Evolutionary conservation across 2,888 invertebrate genomes (phyloP).

Genomic region (Rotaria socialis): DNA sequence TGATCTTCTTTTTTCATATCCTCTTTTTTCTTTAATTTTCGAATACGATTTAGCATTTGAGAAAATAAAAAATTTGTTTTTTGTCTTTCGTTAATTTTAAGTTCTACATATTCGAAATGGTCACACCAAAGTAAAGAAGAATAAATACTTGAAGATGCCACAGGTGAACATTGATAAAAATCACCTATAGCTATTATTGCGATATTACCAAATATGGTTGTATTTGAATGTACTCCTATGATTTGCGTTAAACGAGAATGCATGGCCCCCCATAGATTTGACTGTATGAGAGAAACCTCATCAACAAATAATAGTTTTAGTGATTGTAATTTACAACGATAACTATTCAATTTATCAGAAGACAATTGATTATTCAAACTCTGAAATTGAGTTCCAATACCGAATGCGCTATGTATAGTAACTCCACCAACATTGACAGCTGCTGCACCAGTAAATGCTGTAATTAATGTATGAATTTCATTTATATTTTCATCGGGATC

Average conservation of each 20-base stretch:
- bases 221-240: slow-evolving; percentile 21
- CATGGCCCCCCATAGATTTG: slow-evolving; percentile 41
- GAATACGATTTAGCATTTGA: background rate
- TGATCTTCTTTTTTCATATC: background rate
- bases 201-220: slow-evolving; percentile 40
- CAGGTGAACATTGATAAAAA: slow-evolving; percentile 47
- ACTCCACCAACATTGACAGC: background rate
- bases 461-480: background rate
- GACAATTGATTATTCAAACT: background rate
- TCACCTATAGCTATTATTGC: slow-evolving; percentile 46
- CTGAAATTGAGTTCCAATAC: background rate
- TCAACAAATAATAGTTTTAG: background rate
- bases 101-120: slow-evolving; percentile 46
- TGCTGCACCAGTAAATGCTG: background rate
- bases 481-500: slow-evolving; percentile 24
- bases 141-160: slow-evolving; percentile 41
- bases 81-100: background rate
- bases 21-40: background rate
- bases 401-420: background rate
- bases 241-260: slow-evolving; percentile 46
- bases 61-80: background rate
- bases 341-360: background rate
- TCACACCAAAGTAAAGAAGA: slow-evolving; percentile 47
- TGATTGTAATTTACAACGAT: background rate
- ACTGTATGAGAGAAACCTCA: slow-evolving; percentile 46